A percentile compares a stretch with the other conserved stretches of the same genome.
Conservation (phyloP, 1,140 invertebrate genomes). For the Anastatus disparis region DNA sequence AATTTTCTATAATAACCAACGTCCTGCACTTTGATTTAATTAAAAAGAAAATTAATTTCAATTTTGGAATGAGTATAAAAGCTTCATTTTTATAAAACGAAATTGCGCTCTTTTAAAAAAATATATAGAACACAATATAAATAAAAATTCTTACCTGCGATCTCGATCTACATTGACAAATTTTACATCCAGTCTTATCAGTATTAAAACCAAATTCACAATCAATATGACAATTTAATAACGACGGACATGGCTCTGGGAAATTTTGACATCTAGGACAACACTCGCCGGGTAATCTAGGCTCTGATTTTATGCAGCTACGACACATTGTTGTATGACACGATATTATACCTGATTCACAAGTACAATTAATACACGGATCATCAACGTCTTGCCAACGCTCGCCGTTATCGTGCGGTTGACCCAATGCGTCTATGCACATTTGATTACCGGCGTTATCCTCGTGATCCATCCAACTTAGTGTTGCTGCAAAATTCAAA, state of each 20-base stretch:
- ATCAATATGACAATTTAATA: slow-evolving; percentile 48
- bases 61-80: too few species aligned
- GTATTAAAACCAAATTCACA: slow-evolving; percentile 49
- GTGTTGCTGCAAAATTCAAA: background rate
- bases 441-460: background rate
- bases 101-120: too few species aligned
- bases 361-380: slow-evolving; percentile 55
- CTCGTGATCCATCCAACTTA: slow-evolving; percentile 4
- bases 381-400: slow-evolving; percentile 50
- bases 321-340: slow-evolving; percentile 61
- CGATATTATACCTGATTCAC: slow-evolving; percentile 49
- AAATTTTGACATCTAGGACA: slow-evolving; percentile 57
- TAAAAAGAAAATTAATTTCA: too few species aligned
- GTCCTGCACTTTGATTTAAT: too few species aligned
- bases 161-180: slow-evolving; percentile 56
- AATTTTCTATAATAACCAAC: too few species aligned
- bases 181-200: slow-evolving; percentile 58
- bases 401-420: slow-evolving; percentile 49
- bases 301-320: slow-evolving; percentile 54
- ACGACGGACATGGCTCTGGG: slow-evolving; percentile 47
- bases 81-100: too few species aligned
- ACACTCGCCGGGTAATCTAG: slow-evolving; percentile 54
- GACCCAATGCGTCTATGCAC: slow-evolving; percentile 51
- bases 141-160: too few species aligned
- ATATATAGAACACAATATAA: too few species aligned